phyloP scores from a whole-genome alignment of 2,113 vertebrate genomes.

The Caranx melampygus region DNA sequence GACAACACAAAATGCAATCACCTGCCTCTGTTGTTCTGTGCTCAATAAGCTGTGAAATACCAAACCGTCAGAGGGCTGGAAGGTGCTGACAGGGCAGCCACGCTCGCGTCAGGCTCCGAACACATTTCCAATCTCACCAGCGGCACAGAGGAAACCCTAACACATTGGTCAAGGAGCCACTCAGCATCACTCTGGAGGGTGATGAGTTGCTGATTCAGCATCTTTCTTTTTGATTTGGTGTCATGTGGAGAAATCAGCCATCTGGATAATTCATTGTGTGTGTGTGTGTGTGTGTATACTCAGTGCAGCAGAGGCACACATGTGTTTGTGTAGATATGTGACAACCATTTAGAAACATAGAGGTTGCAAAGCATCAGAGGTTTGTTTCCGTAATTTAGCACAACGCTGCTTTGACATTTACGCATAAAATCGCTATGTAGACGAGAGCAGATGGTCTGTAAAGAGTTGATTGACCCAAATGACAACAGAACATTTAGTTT shows the following conservation, averaged over 20 bases:
- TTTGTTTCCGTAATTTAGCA: not conserved
- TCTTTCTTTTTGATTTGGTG: not conserved
- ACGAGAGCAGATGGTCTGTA: too few relatives aligned
- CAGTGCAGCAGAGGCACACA: not conserved
- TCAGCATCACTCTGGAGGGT: not conserved
- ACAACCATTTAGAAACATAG: not conserved
- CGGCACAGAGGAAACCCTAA: not conserved
- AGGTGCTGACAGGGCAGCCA: constrained; percentile 23
- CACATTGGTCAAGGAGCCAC: not conserved
- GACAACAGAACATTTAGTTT: too few relatives aligned
- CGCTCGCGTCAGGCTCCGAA: constrained; percentile 13
- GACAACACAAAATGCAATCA: constrained; percentile 26
- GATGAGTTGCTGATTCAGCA: constrained; percentile 8
- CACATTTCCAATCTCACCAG: constrained; percentile 29
- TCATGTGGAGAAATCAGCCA: not conserved
- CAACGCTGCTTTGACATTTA: not conserved
- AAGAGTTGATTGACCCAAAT: too few relatives aligned
- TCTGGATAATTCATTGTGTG: constrained; percentile 2
- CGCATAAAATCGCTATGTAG: not conserved
- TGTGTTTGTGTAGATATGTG: not conserved
- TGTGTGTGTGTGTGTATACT: not conserved
- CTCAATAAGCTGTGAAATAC: constrained; percentile 39
- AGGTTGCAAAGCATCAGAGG: not conserved
- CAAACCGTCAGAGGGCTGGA: constrained; percentile 20
- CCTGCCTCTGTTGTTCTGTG: constrained; percentile 22